phyloP scores from a whole-genome alignment of 2,888 invertebrate genomes.

The Spilosoma lubricipeda region DNA sequence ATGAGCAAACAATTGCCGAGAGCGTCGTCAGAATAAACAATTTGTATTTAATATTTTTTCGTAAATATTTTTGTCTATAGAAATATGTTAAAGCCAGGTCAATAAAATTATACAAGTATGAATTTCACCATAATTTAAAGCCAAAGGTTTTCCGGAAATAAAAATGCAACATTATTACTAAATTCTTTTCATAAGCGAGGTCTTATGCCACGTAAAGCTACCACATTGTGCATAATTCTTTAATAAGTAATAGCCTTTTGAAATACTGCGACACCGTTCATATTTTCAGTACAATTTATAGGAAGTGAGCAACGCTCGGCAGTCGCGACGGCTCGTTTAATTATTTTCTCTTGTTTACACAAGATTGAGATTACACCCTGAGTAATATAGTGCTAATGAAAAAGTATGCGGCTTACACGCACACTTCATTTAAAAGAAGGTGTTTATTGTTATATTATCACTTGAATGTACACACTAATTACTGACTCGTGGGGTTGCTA shows the following conservation, averaged over 20 bases:
- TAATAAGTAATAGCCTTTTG: constrained; percentile 73
- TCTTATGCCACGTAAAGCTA: constrained; percentile 60
- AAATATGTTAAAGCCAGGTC: neutral
- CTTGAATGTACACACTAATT: neutral
- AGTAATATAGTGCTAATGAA: constrained; percentile 68
- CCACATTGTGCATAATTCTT: constrained; percentile 72
- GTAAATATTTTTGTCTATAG: too few species aligned
- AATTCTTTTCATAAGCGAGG: constrained; percentile 63
- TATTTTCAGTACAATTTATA: constrained; percentile 73
- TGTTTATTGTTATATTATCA: neutral
- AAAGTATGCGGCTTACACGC: constrained; percentile 52
- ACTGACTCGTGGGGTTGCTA: neutral
- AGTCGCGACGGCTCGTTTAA: constrained; percentile 63
- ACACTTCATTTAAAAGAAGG: constrained; percentile 14
- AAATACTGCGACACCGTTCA: constrained; percentile 71
- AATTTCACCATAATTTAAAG: constrained; percentile 15
- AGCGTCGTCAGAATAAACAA: constrained; percentile 40
- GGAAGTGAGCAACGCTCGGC: constrained; percentile 61
- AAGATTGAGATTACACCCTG: constrained; percentile 69
- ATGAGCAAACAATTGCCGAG: constrained; percentile 14
- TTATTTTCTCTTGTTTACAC: constrained; percentile 78
- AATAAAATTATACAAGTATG: neutral
- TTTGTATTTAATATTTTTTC: constrained; percentile 64
- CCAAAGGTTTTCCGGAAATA: constrained; percentile 51
- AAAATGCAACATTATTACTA: constrained; percentile 62